Conservation (phyloP, 2,888 invertebrate species). For the Chirona hameri region DNA sequence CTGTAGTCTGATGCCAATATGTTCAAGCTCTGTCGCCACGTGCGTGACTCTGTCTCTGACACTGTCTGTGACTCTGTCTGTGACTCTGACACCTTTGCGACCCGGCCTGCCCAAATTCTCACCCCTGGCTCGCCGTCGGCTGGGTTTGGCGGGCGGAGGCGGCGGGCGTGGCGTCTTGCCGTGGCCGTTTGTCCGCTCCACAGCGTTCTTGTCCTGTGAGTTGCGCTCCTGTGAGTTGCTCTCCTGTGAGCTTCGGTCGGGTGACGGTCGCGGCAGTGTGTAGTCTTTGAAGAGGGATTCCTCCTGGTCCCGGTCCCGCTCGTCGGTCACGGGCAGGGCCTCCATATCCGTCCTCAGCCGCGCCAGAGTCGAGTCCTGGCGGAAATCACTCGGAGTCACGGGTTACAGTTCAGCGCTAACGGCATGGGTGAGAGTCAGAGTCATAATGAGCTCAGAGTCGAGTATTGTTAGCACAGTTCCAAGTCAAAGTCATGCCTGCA, state of each 20-base stretch:
- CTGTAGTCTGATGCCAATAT: too few species aligned
- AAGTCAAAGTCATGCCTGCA: too few species aligned
- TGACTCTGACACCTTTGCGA: too few species aligned
- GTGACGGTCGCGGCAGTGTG: conserved; percentile 37
- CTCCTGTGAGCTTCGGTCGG: conserved; percentile 46
- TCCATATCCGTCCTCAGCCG: neutral
- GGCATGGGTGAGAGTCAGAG: too few species aligned
- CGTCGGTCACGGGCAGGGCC: neutral
- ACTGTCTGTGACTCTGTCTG: too few species aligned
- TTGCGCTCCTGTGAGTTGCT: too few species aligned
- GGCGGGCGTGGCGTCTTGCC: conserved; percentile 61
- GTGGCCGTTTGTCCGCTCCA: conserved; percentile 63
- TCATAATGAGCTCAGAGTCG: too few species aligned
- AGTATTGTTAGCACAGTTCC: too few species aligned
- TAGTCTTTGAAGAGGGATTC: conserved; percentile 23
- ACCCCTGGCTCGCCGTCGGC: neutral
- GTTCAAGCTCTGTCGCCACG: too few species aligned
- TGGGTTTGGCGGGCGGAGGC: neutral
- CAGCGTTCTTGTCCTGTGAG: conserved; percentile 51
- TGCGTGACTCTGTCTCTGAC: too few species aligned
- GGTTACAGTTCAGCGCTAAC: too few species aligned
- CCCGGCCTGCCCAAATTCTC: neutral
- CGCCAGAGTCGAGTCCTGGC: conserved; percentile 3
- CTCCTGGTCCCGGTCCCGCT: neutral
- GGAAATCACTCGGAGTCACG: neutral